Evolutionary conservation across 2,113 vertebrate species (phyloP).

Genomic region (Dendropsophus ebraccatus): DNA sequence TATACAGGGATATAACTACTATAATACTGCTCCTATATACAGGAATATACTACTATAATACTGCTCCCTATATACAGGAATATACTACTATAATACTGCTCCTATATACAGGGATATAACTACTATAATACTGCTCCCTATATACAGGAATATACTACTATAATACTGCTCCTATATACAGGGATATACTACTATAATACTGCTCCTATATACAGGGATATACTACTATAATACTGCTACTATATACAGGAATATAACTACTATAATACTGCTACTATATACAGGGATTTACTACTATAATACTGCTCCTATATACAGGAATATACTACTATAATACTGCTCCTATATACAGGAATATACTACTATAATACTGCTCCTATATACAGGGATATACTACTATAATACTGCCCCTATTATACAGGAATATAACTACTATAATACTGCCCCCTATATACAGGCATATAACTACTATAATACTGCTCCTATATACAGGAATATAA

Average conservation of each 20-base stretch:
- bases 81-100: neutral
- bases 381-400: neutral
- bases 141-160: neutral
- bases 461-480: neutral
- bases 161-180: neutral
- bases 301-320: too few species aligned
- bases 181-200: neutral
- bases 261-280: too few species aligned
- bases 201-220: too few species aligned
- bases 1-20: neutral
- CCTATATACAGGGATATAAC: neutral
- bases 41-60: neutral
- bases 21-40: neutral
- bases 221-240: too few species aligned
- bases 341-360: too few species aligned
- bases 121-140: too few species aligned
- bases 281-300: too few species aligned
- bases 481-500: neutral
- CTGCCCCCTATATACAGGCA: neutral
- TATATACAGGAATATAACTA: too few species aligned
- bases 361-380: too few species aligned
- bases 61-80: neutral
- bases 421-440: neutral
- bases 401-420: neutral
- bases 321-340: too few species aligned